Base-by-base conservation (phyloP, 2,888 invertebrate species). In the Ennomos quercinarius region DNA sequence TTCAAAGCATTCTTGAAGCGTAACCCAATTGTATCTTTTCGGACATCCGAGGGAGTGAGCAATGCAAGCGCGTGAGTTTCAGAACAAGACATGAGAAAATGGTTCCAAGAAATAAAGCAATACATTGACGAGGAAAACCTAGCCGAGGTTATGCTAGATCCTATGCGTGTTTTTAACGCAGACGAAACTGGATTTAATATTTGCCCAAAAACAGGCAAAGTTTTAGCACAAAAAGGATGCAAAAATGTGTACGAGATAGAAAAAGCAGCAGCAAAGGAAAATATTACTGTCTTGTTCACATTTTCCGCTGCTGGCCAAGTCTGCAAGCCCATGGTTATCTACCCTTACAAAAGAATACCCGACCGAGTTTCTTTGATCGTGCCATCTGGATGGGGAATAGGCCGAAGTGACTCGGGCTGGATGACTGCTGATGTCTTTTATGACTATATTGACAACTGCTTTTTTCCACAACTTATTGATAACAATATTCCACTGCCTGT, bases 51-150 rank as follows among this genome's bases (percentile, higher is more conserved):
- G 57, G 68, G 68, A 51, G 72, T 76, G 2, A 74, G 68, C 54
- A 57, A 68, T 47, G 71, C 76, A 34, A 74, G 76, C 61, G 68
- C 73, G 27, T 70, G 66, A 62, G 74, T 77, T 10, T 70, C 71
- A 43, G 76, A 80, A 66, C 51, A 17, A 17, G 17, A 17, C 17
- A 17, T 17, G 3, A 17, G 17, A 17, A 17, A 17, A 17, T 17
- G 17, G 17, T 17, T 17, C 17, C 17, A 17, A 17, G 17, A 17
- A 17, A 17, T 17, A 17, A 17, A 3, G 17, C 17, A 17, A 17
- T 17, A 17, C 17, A 17, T 17, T 17, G 17, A 34, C 9, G 66
- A 77, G 1, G 46, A 47, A 38, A 12, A 37, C 1, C 10, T 12
- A 2, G 11, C 13, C 4, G 13, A 52, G 4, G 38, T 4, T 8